Evolutionary conservation across 2,797 vertebrate genomes (phyloP).

Genomic region (Astyanax mexicanus): DNA sequence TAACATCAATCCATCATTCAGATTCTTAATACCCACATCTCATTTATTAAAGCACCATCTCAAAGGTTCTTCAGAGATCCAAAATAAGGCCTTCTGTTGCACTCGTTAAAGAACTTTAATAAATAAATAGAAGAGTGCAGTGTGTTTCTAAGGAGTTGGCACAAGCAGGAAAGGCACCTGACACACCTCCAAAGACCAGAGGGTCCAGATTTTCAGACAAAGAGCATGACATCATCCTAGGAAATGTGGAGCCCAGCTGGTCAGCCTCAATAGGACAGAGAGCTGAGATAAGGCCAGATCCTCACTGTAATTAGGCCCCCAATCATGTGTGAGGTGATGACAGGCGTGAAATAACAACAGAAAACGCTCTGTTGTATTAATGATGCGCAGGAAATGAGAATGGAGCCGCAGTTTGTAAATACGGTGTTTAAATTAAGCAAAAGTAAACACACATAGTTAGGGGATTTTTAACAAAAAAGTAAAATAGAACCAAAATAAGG

Average conservation of each 20-base stretch:
- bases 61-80: no score
- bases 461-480: no score
- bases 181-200: conserved; percentile 43
- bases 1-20: no score
- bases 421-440: conserved; percentile 29
- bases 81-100: no score
- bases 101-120: no score
- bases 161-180: conserved; percentile 53
- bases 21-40: no score
- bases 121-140: no score
- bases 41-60: no score
- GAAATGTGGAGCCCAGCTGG: conserved; percentile 51
- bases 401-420: conserved; percentile 56
- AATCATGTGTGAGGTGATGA: conserved; percentile 53
- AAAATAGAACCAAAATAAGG: no score
- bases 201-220: conserved; percentile 41
- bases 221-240: conserved; percentile 59
- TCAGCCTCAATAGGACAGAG: conserved; percentile 41
- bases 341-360: conserved; percentile 39
- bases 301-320: conserved; percentile 43
- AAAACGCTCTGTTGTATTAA: conserved; percentile 32
- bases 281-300: conserved; percentile 50
- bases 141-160: no score
- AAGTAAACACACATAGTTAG: conserved; percentile 18
- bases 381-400: conserved; percentile 54